Base-by-base conservation (phyloP, 1,140 invertebrate genomes). In the Dendrolimus punctatus region DNA sequence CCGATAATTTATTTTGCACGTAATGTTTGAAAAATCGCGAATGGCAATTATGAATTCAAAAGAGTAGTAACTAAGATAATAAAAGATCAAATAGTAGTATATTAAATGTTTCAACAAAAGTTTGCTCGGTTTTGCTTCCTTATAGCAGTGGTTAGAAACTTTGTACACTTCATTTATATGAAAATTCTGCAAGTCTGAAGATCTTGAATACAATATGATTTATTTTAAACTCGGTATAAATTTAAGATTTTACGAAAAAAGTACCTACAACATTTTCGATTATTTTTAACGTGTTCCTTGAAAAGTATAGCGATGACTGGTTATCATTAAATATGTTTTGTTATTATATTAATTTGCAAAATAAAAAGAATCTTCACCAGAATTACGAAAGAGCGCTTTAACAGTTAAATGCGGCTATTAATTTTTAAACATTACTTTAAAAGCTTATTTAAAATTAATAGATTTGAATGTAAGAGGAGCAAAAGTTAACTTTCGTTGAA, bases 401-500 rank as follows among this genome's bases (percentile, higher is more conserved):
- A 8, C n/a, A 45, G 23, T 8, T 45, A 45, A 45, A 45, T 8
- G 43, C n/a, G 6, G 6, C 43, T 6, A 8, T 45, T 45, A n/a
- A 6, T 45, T 45, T 45, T 45, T n/a, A 45, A 10, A 6, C 43
- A 45, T 7, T 10, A n/a, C n/a, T 45, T n/a, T 9, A 9, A 8
- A 45, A 45, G 23, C 42, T n/a, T 39, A 39, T 44, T 51, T 36
- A 51, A 61, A 64, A 62, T 62, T 62, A 71, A 57, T 55, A 64
- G 58, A 64, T 71, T 76, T 71, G 73, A 60, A 68, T 69, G 65
- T 64, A 64, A 67, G 66, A 56, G 64, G 58, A 56, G 50, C 52
- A 44, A 69, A 64, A 75, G 68, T 73, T 66, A 81, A 81, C 62
- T 80, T 74, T 65, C 73, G 60, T 64, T 70, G 61, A 62, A 80